Percentiles rank a stretch among this genome's conserved stretches.
These are phyloP conservation scores for Goniozus legneri DNA, from an alignment of 1,140 invertebrate species.

Conservation along the genomic window DNA sequence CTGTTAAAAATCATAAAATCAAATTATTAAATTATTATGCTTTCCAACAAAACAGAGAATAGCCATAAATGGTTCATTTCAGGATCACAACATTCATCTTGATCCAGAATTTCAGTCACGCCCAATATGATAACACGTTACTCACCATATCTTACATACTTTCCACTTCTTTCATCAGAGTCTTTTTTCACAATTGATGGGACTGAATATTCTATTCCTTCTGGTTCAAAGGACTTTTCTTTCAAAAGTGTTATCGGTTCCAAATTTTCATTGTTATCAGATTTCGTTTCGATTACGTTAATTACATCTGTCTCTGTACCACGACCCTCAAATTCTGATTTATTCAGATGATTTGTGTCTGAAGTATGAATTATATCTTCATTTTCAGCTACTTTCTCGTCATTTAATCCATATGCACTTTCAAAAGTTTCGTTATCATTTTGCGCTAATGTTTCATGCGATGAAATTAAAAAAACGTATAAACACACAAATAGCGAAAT, in stretches of 20 bases:
- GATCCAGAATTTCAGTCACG: constrained; percentile 33
- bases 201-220: background rate
- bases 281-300: background rate
- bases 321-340: background rate
- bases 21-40: too few relatives aligned
- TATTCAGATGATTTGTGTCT: background rate
- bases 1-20: too few relatives aligned
- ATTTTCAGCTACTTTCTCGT: background rate
- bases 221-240: too few relatives aligned
- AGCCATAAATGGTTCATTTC: too few relatives aligned
- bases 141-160: constrained; percentile 50
- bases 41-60: too few relatives aligned
- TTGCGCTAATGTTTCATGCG: background rate
- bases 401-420: constrained; percentile 21
- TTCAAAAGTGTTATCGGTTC: background rate
- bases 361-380: too few relatives aligned
- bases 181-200: constrained; percentile 8
- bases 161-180: constrained; percentile 21
- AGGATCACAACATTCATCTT: too few relatives aligned
- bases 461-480: background rate
- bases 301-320: background rate
- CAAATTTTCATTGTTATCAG: background rate
- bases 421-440: constrained; percentile 22
- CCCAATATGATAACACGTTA: constrained; percentile 42
- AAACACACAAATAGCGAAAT: constrained; percentile 2